A percentile compares a stretch with the other conserved stretches of the same genome.
Evolutionary conservation across 2,888 invertebrate species (phyloP).

Genomic region (Pandemis corylana): DNA sequence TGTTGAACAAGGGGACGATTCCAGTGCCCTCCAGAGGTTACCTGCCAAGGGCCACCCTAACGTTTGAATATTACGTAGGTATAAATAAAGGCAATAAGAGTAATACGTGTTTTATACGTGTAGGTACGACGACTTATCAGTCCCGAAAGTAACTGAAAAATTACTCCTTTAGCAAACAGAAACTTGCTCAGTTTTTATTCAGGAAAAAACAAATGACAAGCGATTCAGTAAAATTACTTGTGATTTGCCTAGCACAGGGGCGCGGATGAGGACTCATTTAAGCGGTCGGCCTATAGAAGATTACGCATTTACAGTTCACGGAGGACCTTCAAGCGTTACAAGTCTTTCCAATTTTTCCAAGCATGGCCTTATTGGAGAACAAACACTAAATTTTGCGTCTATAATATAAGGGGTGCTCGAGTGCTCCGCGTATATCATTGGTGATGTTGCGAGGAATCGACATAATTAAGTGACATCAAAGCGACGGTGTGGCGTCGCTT

Average conservation of each 20-base stretch:
- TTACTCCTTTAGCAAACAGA: too few relatives aligned
- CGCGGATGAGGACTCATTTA: too few relatives aligned
- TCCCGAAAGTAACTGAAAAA: too few relatives aligned
- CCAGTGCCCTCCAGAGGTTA: conserved; percentile 21
- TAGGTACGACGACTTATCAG: too few relatives aligned
- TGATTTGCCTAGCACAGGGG: too few relatives aligned
- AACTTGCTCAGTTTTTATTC: too few relatives aligned
- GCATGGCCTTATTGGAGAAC: neutral
- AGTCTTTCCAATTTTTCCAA: neutral
- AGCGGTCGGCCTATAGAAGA: too few relatives aligned
- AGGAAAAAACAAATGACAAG: too few relatives aligned
- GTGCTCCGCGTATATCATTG: conserved; percentile 49
- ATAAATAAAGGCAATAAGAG: conserved; percentile 11
- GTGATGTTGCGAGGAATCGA: conserved; percentile 57
- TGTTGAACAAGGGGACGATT: conserved; percentile 14
- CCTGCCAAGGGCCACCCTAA: conserved; percentile 16
- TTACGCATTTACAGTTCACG: too few relatives aligned
- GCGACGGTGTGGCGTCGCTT: conserved; percentile 53
- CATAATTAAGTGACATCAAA: conserved; percentile 69
- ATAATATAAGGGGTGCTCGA: conserved; percentile 4
- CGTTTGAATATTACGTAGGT: conserved; percentile 11
- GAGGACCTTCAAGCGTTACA: neutral
- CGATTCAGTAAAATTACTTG: too few relatives aligned
- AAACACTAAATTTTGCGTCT: conserved; percentile 4
- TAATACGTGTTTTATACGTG: too few relatives aligned